Evolutionary conservation across 2,113 vertebrate species (phyloP).

Genomic region (Mugil cephalus): DNA sequence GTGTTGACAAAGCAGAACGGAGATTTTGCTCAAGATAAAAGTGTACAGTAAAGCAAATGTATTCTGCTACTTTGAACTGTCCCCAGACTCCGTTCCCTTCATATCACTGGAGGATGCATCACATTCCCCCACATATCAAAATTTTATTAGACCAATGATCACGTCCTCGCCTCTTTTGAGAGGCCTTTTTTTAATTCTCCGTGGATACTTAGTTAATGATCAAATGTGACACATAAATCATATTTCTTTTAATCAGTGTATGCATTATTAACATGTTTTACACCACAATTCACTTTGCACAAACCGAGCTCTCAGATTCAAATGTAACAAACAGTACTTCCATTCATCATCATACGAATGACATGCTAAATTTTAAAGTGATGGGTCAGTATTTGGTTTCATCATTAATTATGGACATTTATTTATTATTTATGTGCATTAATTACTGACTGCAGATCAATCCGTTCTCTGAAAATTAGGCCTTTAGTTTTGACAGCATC

Average conservation of each 20-base stretch:
- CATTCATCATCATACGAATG: too few species aligned
- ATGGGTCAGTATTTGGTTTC: not conserved
- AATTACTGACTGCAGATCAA: not conserved
- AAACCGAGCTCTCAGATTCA: not conserved
- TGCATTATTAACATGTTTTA: constrained; percentile 4
- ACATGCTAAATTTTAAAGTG: not conserved
- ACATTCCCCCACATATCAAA: not conserved
- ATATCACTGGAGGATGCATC: not conserved
- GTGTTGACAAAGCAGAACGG: constrained; percentile 8
- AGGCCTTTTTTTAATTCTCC: constrained; percentile 3
- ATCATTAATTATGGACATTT: not conserved
- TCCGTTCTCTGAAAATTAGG: not conserved
- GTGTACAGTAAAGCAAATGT: not conserved
- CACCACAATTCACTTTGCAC: not conserved
- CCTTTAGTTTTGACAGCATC: not conserved
- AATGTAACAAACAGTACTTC: not conserved
- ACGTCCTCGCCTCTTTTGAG: not conserved
- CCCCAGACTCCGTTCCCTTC: not conserved
- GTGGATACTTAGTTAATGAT: not conserved
- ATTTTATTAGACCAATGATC: not conserved
- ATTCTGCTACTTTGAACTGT: not conserved
- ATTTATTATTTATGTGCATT: too few species aligned
- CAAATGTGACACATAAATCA: not conserved
- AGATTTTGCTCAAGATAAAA: constrained; percentile 6
- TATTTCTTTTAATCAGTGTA: not conserved